Evolutionary conservation across 1,140 invertebrate species (phyloP).

Genomic region (Macrotrachela quadricornifera): DNA sequence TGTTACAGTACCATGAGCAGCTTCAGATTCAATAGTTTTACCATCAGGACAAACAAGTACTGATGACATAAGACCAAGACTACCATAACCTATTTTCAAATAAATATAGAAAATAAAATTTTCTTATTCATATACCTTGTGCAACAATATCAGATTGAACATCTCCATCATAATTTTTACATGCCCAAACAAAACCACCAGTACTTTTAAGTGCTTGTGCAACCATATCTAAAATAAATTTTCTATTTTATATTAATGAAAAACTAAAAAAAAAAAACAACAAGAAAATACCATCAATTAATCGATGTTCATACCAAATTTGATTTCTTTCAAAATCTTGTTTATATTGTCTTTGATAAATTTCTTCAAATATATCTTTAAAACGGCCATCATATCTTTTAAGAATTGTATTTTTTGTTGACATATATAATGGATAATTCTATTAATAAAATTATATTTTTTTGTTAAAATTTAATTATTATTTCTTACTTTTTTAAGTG

Average conservation of each 20-base stretch:
- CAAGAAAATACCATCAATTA: too few species aligned
- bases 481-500: conserved; percentile 52
- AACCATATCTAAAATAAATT: too few species aligned
- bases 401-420: conserved; percentile 95
- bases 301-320: conserved; percentile 89
- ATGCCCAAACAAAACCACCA: conserved; percentile 96
- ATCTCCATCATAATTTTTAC: conserved; percentile 98
- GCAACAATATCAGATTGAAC: conserved; percentile 93
- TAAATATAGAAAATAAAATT: too few species aligned
- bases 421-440: conserved; percentile 75
- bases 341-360: conserved; percentile 72
- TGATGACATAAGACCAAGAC: conserved; percentile 31
- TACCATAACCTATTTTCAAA: conserved; percentile 29
- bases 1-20: conserved; percentile 33
- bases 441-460: too few species aligned
- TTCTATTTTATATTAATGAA: too few species aligned
- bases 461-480: too few species aligned
- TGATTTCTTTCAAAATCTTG: conserved; percentile 53
- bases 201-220: conserved; percentile 90
- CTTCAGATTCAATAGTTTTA: conserved; percentile 31
- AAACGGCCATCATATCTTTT: conserved; percentile 95
- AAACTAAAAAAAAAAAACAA: too few species aligned
- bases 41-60: conserved; percentile 32
- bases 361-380: conserved; percentile 95
- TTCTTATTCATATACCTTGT: conserved; percentile 40